Evolutionary conservation across 2,797 vertebrate species (phyloP), one percentile per base, ranked within the genome.

Genomic region (Podargus strigoides): DNA sequence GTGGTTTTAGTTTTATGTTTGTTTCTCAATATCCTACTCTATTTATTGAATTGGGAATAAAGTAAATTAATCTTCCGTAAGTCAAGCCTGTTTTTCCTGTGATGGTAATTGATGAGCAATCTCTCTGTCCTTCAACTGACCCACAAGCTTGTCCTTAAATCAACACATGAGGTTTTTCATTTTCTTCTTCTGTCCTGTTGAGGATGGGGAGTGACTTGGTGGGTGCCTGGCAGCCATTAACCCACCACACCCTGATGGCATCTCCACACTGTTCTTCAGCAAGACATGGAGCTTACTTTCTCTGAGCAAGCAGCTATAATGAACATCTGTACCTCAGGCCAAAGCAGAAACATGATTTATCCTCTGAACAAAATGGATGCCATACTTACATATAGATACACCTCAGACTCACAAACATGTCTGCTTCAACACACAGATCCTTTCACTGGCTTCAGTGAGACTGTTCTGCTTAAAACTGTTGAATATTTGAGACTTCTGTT

Each of bases 1-100:
- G 14, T 53, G 50, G 2, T 19, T 39, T 73, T 67, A 63, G 6
- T 47, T 69, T 46, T 34, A 9, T 46, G 3, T 30, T 58, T 73
- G 10, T 66, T 80, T 87, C 22, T 66, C 44, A 67, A 20, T 53
- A 52, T 34, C 12, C 11, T 53, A 39, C 21, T 74, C 24, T 58
- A 30, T 64, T 55, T 23, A 58, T 52, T 73, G 59, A 36, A 60
- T 39, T 46, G 39, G 10, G 26, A 68, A 53, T 74, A 68, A 53
- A 53, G 52, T 46, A 30, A 49, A 56, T 44, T 44, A 42, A 14
- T 58, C 15, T 66, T 68, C 56, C 19, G 4, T 9, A 75, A 21
- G 7, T 37, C 1, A 2, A 69, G 23, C 5, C 7, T 55, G 32
- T 37, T 82, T 75, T 76, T 27, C 49, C 37, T 0, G 0, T 76